Percentiles rank a stretch among this genome's conserved stretches.
Evolutionary conservation across 2,797 vertebrate species (phyloP).

Genomic region (Nannoperca australis): DNA sequence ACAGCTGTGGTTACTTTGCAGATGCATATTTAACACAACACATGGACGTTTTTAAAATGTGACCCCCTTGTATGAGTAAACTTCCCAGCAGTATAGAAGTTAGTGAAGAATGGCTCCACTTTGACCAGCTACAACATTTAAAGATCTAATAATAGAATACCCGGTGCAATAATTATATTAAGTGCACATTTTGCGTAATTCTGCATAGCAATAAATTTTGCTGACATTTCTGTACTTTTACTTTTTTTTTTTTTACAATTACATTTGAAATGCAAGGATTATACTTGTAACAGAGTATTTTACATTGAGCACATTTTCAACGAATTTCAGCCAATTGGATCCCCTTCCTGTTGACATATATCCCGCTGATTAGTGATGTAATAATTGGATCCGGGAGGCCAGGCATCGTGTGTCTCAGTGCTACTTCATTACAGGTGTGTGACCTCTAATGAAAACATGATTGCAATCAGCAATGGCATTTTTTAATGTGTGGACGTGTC

Average conservation of each 20-base stretch:
- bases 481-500: conserved; percentile 72
- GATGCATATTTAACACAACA: neutral
- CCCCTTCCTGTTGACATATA: conserved; percentile 7
- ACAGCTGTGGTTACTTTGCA: neutral
- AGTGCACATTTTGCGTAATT: neutral
- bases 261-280: neutral
- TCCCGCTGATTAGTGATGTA: conserved; percentile 14
- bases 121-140: neutral
- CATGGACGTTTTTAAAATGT: neutral
- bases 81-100: too few relatives aligned
- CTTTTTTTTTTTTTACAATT: neutral
- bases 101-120: neutral
- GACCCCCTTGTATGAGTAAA: neutral
- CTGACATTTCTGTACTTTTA: neutral
- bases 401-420: conserved; percentile 42
- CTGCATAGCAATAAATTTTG: neutral
- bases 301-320: neutral
- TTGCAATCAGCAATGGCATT: conserved; percentile 64
- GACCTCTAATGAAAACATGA: conserved; percentile 70
- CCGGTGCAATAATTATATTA: neutral
- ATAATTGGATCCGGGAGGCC: conserved; percentile 24
- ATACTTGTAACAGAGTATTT: neutral
- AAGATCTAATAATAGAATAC: neutral
- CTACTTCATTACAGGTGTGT: conserved; percentile 62
- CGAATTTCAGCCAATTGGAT: neutral